Conservation (phyloP, 2,888 invertebrate genomes). For the Tridacna gigas region DNA sequence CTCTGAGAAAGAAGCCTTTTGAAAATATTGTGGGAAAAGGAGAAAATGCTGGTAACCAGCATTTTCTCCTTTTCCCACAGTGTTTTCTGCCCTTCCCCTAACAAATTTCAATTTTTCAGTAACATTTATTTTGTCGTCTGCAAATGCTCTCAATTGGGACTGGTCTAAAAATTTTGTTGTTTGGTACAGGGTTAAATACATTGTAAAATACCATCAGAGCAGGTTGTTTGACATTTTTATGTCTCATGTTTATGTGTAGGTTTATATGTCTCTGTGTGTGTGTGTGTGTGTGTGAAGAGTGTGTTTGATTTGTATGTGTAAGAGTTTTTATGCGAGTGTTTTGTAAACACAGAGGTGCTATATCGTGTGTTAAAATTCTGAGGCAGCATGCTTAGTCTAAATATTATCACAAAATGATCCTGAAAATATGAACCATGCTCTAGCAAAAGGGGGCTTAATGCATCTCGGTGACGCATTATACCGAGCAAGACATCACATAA, state of each 20-base stretch:
- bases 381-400: slow-evolving; percentile 13
- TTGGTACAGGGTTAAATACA: neutral
- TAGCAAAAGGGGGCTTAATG: too few species aligned
- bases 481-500: too few species aligned
- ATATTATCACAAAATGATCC: neutral
- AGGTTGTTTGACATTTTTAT: slow-evolving; percentile 15
- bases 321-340: neutral
- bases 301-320: slow-evolving; percentile 10
- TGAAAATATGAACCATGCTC: too few species aligned
- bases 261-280: slow-evolving; percentile 7
- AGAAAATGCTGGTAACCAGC: neutral
- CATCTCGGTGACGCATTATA: too few species aligned
- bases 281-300: neutral
- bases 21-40: neutral
- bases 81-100: neutral
- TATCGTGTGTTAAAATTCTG: slow-evolving; percentile 20
- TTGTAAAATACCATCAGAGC: slow-evolving; percentile 24
- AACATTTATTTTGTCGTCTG: neutral
- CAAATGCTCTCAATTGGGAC: neutral
- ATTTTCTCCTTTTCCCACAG: neutral
- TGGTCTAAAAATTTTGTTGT: neutral
- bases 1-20: neutral
- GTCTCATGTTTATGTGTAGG: slow-evolving; percentile 6
- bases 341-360: slow-evolving; percentile 11
- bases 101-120: neutral